phyloP scores from a whole-genome alignment of 1,140 invertebrate genomes.

The Charaxes varanes region DNA sequence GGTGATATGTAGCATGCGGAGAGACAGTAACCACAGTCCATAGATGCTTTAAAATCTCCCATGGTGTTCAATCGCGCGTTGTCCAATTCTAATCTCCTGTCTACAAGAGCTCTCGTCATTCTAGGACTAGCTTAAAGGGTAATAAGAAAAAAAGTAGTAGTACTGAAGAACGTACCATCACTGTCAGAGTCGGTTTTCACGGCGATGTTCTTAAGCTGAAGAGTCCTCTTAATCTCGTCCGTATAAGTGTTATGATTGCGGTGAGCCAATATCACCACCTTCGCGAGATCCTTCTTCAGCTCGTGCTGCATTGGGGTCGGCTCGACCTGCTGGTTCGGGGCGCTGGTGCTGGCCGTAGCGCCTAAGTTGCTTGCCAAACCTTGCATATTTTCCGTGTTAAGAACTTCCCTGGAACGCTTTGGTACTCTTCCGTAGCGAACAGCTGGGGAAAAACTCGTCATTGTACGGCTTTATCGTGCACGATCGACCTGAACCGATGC shows the following conservation, averaged over 20 bases:
- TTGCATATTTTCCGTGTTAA: slow-evolving; percentile 34
- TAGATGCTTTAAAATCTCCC: no score
- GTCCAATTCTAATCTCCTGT: no score
- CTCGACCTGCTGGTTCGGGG: slow-evolving; percentile 46
- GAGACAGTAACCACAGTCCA: no score
- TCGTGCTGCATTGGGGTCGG: slow-evolving; percentile 44
- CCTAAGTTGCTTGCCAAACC: slow-evolving; percentile 33
- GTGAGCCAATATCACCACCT: slow-evolving; percentile 92
- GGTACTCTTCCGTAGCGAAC: slow-evolving; percentile 96
- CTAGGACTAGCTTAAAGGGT: no score
- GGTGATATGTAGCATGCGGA: no score
- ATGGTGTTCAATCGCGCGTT: no score
- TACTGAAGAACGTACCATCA: no score
- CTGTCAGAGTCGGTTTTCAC: no score
- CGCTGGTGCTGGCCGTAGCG: slow-evolving; percentile 16
- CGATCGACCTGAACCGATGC: slow-evolving; percentile 21
- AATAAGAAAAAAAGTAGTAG: no score
- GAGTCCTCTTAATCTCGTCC: slow-evolving; percentile 87
- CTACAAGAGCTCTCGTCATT: no score
- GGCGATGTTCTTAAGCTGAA: slow-evolving; percentile 71
- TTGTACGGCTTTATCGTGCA: slow-evolving; percentile 17
- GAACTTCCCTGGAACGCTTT: slow-evolving; percentile 87
- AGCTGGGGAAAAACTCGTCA: slow-evolving; percentile 76
- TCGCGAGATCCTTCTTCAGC: slow-evolving; percentile 89
- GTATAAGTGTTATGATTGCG: slow-evolving; percentile 92